Base-by-base conservation (phyloP, 2,797 vertebrate species). In the Xenentodon cancila region DNA sequence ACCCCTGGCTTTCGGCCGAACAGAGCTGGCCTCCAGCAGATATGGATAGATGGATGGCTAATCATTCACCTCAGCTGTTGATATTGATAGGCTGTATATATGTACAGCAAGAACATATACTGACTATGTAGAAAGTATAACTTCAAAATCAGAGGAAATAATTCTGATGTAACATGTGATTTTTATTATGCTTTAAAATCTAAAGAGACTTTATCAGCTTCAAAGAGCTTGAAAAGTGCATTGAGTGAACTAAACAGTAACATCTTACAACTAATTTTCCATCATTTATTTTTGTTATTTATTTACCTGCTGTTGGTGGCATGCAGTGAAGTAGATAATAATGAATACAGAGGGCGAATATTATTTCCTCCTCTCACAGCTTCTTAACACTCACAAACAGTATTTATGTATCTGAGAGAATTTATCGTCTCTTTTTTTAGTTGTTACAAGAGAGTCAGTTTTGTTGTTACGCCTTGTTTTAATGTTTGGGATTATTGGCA, bases 101-200 rank as follows among this genome's bases (percentile, higher is more conserved):
- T 40, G 13, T 40, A 40, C 1, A 40, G 12, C 13, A 5, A 40
- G 37, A 40, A 5, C 16, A 13, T 40, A 7, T 40, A 40, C 15
- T 16, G 37, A 40, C 16, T 15, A 7, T 40, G 12, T 40, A 15
- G 37, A 40, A 40, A 16, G 12, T 15, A 40, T 13, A 15, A 13
- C 13, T 40, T 16, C 37, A 40, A 40, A 40, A 40, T 16, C 13
- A 40, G 9, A 40, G 13, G 13, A 40, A 40, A 40, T 15, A 40
- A 13, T 19, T 9, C 19, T 47, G 18, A 19, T 13, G 46, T 13
- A 20, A 48, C 20, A 15, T 21, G 12, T 20, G 64, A 77, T 77
- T 82, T 84, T 43, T 66, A 79, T 82, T 49, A 75, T 71, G 65
- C 65, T 71, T 21, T 17, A 25, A 30, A 30, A 30, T 30, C 30